phyloP scores from a whole-genome alignment of 2,113 vertebrate species.

The Ariopsis seemanni region DNA sequence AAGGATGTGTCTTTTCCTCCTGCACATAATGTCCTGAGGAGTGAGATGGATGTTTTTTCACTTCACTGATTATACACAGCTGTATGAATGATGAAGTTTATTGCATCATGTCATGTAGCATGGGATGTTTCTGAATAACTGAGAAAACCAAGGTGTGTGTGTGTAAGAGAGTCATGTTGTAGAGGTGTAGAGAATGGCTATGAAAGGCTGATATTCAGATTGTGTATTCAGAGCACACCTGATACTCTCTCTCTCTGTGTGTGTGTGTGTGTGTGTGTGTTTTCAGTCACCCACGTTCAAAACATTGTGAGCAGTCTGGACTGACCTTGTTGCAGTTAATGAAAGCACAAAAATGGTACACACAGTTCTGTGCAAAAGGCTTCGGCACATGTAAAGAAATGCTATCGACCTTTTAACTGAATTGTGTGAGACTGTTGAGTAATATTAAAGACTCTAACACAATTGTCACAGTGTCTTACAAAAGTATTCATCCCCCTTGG shows the following conservation, averaged over 20 bases:
- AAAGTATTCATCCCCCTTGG: too few relatives aligned
- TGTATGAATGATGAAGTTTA: background rate
- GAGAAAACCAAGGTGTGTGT: background rate
- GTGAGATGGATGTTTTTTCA: background rate
- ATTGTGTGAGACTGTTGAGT: too few relatives aligned
- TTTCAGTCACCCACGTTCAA: background rate
- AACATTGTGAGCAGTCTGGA: background rate
- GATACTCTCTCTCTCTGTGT: background rate
- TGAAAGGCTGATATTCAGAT: background rate
- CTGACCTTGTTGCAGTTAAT: constrained; percentile 22
- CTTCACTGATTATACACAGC: background rate
- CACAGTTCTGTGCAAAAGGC: background rate
- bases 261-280: background rate
- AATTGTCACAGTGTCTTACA: too few relatives aligned
- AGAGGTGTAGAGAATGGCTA: background rate
- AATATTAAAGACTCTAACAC: too few relatives aligned
- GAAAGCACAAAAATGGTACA: background rate
- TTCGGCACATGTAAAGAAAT: too few relatives aligned
- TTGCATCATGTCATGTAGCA: background rate
- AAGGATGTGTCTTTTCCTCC: background rate
- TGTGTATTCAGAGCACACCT: constrained; percentile 9
- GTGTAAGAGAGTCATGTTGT: too few relatives aligned
- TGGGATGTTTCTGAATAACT: background rate
- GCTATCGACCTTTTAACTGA: too few relatives aligned
- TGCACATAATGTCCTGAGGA: background rate